These are phyloP conservation scores for Notodromas monacha DNA, from an alignment of 2,888 invertebrate species.

Conservation along the genomic window DNA sequence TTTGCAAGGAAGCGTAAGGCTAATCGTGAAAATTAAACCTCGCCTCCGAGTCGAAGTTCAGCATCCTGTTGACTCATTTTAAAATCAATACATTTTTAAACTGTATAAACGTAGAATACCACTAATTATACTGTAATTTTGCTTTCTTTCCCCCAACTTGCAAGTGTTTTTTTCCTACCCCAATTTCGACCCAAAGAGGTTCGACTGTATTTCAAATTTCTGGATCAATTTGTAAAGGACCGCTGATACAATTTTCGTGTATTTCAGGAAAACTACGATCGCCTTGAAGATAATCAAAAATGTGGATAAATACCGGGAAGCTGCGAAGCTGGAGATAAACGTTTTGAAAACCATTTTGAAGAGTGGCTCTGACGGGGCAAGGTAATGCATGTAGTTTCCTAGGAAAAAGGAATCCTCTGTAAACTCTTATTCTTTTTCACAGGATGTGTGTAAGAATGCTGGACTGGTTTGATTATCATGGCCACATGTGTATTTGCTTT, in stretches of 20 bases:
- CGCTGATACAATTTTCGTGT: too few relatives aligned
- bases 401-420: slow-evolving; percentile 11
- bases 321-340: slow-evolving; percentile 23
- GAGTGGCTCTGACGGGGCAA: slow-evolving; percentile 18
- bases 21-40: too few relatives aligned
- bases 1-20: too few relatives aligned
- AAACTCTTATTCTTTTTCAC: slow-evolving; percentile 12
- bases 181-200: background rate
- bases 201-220: too few relatives aligned
- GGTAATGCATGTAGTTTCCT: too few relatives aligned
- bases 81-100: too few relatives aligned
- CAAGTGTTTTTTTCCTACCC: slow-evolving; percentile 1
- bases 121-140: too few relatives aligned
- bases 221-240: too few relatives aligned
- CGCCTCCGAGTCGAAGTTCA: too few relatives aligned
- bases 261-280: slow-evolving; percentile 10
- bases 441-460: slow-evolving; percentile 17
- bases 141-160: too few relatives aligned
- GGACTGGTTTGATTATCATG: slow-evolving; percentile 18
- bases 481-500: slow-evolving; percentile 18
- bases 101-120: too few relatives aligned
- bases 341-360: slow-evolving; percentile 21
- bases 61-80: too few relatives aligned
- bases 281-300: slow-evolving; percentile 25
- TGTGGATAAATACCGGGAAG: slow-evolving; percentile 24